phyloP scores from a whole-genome alignment of 2,797 vertebrate genomes.

The Mallotus villosus region DNA sequence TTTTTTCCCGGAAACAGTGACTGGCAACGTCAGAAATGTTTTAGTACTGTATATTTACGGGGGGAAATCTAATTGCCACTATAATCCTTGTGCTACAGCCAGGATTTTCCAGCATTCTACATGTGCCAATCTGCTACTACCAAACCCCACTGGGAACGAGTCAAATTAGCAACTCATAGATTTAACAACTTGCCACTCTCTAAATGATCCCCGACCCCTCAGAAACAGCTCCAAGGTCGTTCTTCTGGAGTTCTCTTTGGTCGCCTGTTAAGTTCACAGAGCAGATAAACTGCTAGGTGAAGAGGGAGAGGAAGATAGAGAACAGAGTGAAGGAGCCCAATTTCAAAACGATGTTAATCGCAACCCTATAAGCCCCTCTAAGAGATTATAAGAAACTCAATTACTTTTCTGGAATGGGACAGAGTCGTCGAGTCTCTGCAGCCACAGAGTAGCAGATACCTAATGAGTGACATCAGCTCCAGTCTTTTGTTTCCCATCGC shows the following conservation, averaged over 20 bases:
- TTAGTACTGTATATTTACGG: conserved; percentile 6
- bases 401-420: conserved; percentile 52
- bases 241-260: not conserved
- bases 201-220: conserved; percentile 15
- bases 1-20: not conserved
- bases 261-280: conserved; percentile 31
- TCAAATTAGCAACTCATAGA: not conserved
- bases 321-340: conserved; percentile 25
- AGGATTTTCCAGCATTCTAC: not conserved
- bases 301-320: conserved; percentile 4
- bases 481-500: conserved; percentile 57
- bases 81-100: conserved; percentile 6
- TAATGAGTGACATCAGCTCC: conserved; percentile 67
- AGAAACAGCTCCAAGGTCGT: conserved; percentile 6
- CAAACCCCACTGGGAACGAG: not conserved
- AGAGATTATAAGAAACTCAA: conserved; percentile 61
- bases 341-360: conserved; percentile 39
- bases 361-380: conserved; percentile 32
- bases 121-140: conserved; percentile 15
- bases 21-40: conserved; percentile 10
- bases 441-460: conserved; percentile 60
- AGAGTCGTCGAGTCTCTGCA: conserved; percentile 26
- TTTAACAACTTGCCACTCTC: not conserved
- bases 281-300: conserved; percentile 8
- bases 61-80: conserved; percentile 1